Conservation (phyloP, 2,797 vertebrate species). For the Leontocebus nigricollis region DNA sequence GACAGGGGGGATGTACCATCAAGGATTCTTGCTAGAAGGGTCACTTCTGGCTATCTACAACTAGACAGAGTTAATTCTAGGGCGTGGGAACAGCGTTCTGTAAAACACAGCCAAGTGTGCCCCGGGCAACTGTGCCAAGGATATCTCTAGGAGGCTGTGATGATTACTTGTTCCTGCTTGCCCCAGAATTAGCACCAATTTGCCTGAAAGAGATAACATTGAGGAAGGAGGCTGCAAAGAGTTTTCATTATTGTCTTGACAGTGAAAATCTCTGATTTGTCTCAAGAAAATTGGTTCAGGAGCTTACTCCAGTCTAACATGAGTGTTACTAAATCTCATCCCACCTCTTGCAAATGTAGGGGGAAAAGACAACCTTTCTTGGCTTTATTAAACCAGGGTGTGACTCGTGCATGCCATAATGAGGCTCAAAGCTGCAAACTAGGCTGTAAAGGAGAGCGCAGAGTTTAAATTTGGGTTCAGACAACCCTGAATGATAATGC, state of each 20-base stretch:
- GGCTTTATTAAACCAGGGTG: neutral
- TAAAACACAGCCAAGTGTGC: neutral
- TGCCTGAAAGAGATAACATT: neutral
- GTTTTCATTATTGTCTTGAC: neutral
- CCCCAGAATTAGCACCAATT: neutral
- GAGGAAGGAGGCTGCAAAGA: neutral
- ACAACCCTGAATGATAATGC: neutral
- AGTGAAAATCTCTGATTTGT: neutral
- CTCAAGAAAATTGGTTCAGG: neutral
- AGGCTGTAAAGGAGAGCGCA: neutral
- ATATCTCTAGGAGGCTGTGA: neutral
- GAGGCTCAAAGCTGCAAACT: neutral
- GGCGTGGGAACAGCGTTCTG: neutral
- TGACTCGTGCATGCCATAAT: neutral
- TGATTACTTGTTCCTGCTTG: neutral
- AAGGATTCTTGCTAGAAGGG: neutral
- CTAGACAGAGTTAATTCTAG: neutral
- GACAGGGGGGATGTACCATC: neutral
- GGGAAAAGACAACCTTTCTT: neutral
- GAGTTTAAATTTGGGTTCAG: neutral
- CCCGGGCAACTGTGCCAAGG: neutral
- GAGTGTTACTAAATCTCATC: neutral
- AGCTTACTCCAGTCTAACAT: neutral
- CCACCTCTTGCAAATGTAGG: neutral
- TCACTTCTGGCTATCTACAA: neutral